Conservation (phyloP, 2,888 invertebrate genomes). For the Cinara cedri region DNA sequence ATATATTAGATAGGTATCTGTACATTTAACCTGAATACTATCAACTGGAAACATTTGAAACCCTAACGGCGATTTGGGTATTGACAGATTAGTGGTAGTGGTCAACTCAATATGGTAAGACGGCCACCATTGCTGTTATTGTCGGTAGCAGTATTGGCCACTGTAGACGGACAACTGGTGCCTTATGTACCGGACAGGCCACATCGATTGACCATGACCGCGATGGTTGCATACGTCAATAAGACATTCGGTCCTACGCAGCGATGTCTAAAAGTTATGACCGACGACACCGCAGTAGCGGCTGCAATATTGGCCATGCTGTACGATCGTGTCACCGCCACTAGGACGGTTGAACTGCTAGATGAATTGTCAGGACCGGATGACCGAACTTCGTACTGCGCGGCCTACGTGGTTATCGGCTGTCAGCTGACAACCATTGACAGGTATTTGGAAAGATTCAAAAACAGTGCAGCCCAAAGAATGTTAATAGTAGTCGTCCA, state of each 20-base stretch:
- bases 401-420: constrained; percentile 28
- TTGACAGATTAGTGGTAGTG: neutral
- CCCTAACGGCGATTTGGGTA: neutral
- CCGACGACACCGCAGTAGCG: constrained; percentile 8
- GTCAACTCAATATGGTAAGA: neutral
- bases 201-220: neutral
- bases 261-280: constrained; percentile 12
- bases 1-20: too few species aligned
- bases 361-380: neutral
- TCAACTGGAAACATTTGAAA: too few species aligned
- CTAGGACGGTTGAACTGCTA: neutral
- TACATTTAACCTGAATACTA: too few species aligned
- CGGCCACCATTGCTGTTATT: neutral
- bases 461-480: neutral
- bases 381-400: neutral
- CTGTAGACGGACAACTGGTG: neutral
- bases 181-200: neutral
- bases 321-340: neutral
- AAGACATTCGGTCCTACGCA: constrained; percentile 42
- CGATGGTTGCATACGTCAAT: constrained; percentile 13
- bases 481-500: constrained; percentile 31
- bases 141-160: neutral
- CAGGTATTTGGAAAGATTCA: constrained; percentile 1
- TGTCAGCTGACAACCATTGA: neutral
- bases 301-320: constrained; percentile 14